Conservation (phyloP, 2,888 invertebrate genomes). For the Leptothorax acervorum region DNA sequence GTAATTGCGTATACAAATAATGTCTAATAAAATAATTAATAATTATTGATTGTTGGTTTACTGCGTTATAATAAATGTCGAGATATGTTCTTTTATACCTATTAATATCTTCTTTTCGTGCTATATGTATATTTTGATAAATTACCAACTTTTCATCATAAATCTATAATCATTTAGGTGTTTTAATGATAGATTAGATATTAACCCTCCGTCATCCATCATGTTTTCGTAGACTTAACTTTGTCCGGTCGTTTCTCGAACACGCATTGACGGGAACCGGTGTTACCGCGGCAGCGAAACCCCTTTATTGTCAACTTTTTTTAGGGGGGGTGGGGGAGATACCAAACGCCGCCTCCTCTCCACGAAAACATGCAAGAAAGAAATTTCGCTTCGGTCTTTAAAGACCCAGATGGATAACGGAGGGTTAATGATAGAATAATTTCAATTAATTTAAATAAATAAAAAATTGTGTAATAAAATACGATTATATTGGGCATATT, state of each 20-base stretch:
- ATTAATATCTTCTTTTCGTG: background rate
- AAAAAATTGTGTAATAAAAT: background rate
- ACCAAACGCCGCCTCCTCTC: too few relatives aligned
- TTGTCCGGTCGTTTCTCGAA: too few relatives aligned
- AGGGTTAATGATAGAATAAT: background rate
- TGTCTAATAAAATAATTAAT: slow-evolving; percentile 11
- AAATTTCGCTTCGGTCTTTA: too few relatives aligned
- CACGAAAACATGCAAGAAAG: too few relatives aligned
- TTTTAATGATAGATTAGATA: background rate
- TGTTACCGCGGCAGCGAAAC: too few relatives aligned
- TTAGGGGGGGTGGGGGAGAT: too few relatives aligned
- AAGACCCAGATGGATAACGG: too few relatives aligned
- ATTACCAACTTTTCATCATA: background rate
- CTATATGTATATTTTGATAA: background rate
- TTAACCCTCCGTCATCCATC: background rate
- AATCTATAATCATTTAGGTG: background rate
- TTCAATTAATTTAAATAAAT: background rate
- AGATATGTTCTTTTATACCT: background rate
- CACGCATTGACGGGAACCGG: too few relatives aligned
- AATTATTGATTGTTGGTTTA: background rate
- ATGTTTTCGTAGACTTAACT: too few relatives aligned
- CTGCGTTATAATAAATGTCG: background rate
- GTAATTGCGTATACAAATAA: background rate
- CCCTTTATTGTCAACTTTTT: too few relatives aligned
- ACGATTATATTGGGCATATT: background rate